These are phyloP conservation scores for Leptinotarsa tumamoca DNA, from an alignment of 2,888 invertebrate species.

Conservation along the genomic window DNA sequence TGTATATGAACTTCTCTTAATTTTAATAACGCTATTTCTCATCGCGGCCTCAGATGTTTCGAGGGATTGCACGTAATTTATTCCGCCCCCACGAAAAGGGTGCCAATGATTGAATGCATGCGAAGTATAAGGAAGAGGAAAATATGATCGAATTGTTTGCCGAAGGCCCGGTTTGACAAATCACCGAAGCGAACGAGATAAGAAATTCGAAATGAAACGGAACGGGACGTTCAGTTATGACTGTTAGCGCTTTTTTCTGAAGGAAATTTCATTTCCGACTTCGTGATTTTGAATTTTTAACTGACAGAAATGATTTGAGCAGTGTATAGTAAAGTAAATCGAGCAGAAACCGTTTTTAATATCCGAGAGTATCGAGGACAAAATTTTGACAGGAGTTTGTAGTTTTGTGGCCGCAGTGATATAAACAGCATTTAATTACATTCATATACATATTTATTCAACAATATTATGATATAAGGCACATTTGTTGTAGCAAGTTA, in stretches of 20 bases:
- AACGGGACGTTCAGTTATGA: neutral
- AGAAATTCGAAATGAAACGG: conserved; percentile 1
- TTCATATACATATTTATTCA: no score
- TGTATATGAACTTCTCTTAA: neutral
- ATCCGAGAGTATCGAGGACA: no score
- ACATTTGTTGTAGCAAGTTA: no score
- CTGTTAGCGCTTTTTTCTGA: neutral
- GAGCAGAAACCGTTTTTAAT: no score
- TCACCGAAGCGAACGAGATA: neutral
- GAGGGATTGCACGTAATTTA: conserved; percentile 3
- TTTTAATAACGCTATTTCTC: neutral
- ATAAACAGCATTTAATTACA: no score
- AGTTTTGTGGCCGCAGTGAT: no score
- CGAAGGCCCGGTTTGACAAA: conserved; percentile 6
- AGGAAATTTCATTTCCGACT: neutral
- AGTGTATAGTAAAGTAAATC: no score
- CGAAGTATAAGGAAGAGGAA: neutral
- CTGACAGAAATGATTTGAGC: no score
- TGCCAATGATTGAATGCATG: neutral
- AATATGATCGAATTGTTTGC: conserved; percentile 7
- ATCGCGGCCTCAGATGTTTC: conserved; percentile 14
- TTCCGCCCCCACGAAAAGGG: conserved; percentile 12
- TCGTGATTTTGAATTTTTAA: neutral
- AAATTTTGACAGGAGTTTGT: no score
- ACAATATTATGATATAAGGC: no score